phyloP scores from a whole-genome alignment of 2,888 invertebrate genomes.

The Drosophila greeni region DNA sequence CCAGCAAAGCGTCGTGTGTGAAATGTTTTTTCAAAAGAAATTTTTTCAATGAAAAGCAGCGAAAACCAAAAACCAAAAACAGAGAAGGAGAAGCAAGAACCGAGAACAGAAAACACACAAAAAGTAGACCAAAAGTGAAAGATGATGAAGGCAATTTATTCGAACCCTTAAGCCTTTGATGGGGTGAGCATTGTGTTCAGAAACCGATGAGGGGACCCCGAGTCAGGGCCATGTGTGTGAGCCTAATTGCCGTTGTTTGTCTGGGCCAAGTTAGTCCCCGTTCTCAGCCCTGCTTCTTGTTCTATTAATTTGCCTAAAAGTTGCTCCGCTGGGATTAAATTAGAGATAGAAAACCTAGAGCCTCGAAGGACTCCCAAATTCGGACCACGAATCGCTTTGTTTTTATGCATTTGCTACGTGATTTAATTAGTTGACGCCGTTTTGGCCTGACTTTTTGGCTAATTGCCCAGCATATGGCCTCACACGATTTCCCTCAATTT shows the following conservation, averaged over 20 bases:
- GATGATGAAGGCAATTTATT: slow-evolving; percentile 71
- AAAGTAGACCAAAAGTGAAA: slow-evolving; percentile 48
- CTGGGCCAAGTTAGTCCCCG: too few relatives aligned
- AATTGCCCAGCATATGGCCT: slow-evolving; percentile 41
- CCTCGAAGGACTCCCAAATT: not conserved
- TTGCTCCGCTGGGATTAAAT: slow-evolving; percentile 36
- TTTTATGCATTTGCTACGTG: slow-evolving; percentile 70
- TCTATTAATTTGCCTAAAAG: slow-evolving; percentile 67
- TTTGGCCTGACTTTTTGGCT: slow-evolving; percentile 52
- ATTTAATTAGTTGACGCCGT: slow-evolving; percentile 64
- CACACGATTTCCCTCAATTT: slow-evolving; percentile 3
- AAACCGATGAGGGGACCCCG: slow-evolving; percentile 31
- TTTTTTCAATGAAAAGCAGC: slow-evolving; percentile 11
- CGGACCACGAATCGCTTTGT: slow-evolving; percentile 39
- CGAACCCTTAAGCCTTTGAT: slow-evolving; percentile 60
- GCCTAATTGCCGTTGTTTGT: slow-evolving; percentile 31
- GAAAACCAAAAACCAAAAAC: not conserved
- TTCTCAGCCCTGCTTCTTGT: slow-evolving; percentile 32
- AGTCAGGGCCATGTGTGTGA: slow-evolving; percentile 24
- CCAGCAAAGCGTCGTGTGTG: not conserved
- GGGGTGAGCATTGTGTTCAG: slow-evolving; percentile 17
- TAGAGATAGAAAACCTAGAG: slow-evolving; percentile 6
- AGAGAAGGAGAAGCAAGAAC: not conserved
- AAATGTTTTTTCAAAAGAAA: slow-evolving; percentile 36
- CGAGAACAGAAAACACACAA: not conserved